Percentiles rank a stretch among this genome's conserved stretches.
These are phyloP conservation scores for Mola mola DNA, from an alignment of 2,113 vertebrate species.

Conservation along the genomic window DNA sequence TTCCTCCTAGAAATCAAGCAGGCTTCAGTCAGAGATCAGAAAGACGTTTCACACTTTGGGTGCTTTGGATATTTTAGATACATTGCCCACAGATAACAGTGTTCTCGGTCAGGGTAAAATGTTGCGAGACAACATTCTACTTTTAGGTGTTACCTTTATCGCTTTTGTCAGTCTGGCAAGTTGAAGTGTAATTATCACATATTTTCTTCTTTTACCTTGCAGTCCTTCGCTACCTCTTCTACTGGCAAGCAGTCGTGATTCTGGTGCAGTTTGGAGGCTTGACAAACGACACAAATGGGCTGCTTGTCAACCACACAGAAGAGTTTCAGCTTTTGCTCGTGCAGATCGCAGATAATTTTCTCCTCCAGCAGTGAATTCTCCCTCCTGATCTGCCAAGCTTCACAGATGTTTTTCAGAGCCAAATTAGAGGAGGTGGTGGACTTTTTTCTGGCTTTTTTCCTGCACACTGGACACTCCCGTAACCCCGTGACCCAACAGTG, in stretches of 20 bases:
- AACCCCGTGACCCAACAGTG: slow-evolving; percentile 62
- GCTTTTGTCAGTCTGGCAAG: background rate
- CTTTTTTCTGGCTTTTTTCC: slow-evolving; percentile 68
- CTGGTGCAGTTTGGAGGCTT: slow-evolving; percentile 75
- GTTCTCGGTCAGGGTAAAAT: slow-evolving; percentile 24
- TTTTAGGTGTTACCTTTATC: slow-evolving; percentile 12
- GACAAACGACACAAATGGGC: slow-evolving; percentile 80
- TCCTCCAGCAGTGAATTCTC: slow-evolving; percentile 42
- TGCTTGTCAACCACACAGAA: slow-evolving; percentile 78
- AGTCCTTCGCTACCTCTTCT: slow-evolving; percentile 74
- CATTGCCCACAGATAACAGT: background rate
- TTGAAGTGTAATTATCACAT: background rate
- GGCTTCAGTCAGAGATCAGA: background rate
- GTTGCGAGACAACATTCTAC: slow-evolving; percentile 56
- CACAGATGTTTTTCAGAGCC: slow-evolving; percentile 80
- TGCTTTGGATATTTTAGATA: background rate
- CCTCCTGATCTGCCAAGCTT: slow-evolving; percentile 61
- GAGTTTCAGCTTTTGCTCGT: slow-evolving; percentile 76
- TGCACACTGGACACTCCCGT: slow-evolving; percentile 73
- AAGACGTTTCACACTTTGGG: background rate
- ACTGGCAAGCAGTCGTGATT: slow-evolving; percentile 71
- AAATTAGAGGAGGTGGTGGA: slow-evolving; percentile 69
- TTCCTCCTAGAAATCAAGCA: slow-evolving; percentile 64
- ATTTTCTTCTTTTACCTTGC: slow-evolving; percentile 70
- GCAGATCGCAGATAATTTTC: slow-evolving; percentile 61